Base-by-base conservation (phyloP, 2,888 invertebrate genomes). In the Drosophila cognata region DNA sequence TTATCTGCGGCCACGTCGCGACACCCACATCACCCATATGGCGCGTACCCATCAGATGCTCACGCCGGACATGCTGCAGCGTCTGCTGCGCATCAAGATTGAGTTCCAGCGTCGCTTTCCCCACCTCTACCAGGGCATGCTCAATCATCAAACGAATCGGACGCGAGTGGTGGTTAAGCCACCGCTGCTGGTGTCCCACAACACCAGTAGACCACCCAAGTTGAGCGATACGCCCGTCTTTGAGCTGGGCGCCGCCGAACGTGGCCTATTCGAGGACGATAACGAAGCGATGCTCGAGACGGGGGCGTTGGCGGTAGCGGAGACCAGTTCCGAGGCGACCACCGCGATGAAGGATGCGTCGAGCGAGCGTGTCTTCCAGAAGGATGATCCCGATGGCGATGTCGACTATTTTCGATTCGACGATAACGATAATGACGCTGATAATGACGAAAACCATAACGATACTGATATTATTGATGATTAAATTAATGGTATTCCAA, bases 181-280 rank as follows among this genome's bases (percentile, higher is more conserved):
- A 16, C 91, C 92, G 1, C 62, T 89, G n/a, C 73, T 92, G 59
- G 86, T 79, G 21, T 62, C 67, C 6, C 43, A 6, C 10, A 48
- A 33, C 11, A 60, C 38, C 31, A 56, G 66, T 16, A 8, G 25
- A 7, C 8, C 46, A 61, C 6, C 21, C 48, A 28, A 21, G 29
- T 59, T 48, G 36, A 46, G 4, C n/a, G 71, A 69, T n/a, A 31
- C 16, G n/a, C 88, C 81, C 2, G 74, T 88, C 35, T 67, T 71
- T 6, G 91, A 92, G 68, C 53, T 92, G 38, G 89, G 87, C 11
- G 91, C 91, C 5, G 92, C 91, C 6, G 92, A 92, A 58, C 84
- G 84, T 5, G 66, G 79, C 35, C 72, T 85, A 0, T 71, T 79
- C 38, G 71, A 78, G 5, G 75, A 63, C 38, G 62, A 50, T 1